Evolutionary conservation across 2,888 invertebrate genomes (phyloP).

Genomic region (Dione juno): DNA sequence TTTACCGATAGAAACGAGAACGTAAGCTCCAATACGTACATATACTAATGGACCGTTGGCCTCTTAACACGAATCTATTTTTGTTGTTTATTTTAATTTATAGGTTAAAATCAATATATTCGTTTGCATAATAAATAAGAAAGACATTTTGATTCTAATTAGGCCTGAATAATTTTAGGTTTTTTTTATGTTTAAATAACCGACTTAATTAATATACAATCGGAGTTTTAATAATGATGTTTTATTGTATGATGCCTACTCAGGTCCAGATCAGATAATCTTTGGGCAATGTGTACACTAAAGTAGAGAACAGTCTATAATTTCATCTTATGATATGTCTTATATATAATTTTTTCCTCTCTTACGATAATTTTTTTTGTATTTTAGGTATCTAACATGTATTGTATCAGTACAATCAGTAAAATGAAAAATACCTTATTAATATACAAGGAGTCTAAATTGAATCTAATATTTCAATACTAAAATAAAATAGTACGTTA

Average conservation of each 20-base stretch:
- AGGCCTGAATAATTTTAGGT: neutral
- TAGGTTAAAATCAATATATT: neutral
- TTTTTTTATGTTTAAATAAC: neutral
- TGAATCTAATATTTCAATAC: too few species aligned
- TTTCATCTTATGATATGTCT: too few species aligned
- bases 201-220: neutral
- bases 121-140: neutral
- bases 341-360: too few species aligned
- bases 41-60: conserved; percentile 36
- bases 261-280: too few species aligned
- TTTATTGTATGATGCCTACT: too few species aligned
- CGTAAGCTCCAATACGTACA: conserved; percentile 28
- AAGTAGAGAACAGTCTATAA: too few species aligned
- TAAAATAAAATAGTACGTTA: neutral
- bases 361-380: too few species aligned
- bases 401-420: too few species aligned
- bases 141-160: neutral
- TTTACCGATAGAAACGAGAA: conserved; percentile 25
- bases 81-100: conserved; percentile 3
- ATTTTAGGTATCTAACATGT: too few species aligned
- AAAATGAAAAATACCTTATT: too few species aligned
- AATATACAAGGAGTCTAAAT: too few species aligned
- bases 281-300: too few species aligned
- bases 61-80: conserved; percentile 28
- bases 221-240: neutral